These are phyloP conservation scores for Abscondita cerata DNA, from an alignment of 2,888 invertebrate genomes.

Conservation along the genomic window DNA sequence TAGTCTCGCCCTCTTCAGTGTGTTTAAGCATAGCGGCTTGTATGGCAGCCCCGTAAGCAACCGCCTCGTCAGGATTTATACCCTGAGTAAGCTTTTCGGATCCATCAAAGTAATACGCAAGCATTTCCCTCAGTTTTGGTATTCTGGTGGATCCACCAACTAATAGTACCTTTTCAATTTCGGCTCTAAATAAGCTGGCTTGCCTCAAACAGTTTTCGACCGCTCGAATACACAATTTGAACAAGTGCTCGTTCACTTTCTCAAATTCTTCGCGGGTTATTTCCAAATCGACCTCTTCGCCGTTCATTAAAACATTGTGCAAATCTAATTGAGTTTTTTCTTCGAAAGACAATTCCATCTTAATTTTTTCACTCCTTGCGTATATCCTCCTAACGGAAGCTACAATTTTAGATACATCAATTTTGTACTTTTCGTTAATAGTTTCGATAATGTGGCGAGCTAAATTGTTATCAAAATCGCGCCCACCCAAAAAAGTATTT, in stretches of 20 bases:
- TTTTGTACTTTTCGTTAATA: constrained; percentile 75
- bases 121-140: constrained; percentile 86
- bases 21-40: constrained; percentile 90
- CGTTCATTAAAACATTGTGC: constrained; percentile 75
- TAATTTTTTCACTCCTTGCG: constrained; percentile 83
- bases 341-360: constrained; percentile 75
- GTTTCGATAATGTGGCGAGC: constrained; percentile 79
- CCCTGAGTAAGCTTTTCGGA: constrained; percentile 81
- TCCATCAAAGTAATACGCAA: constrained; percentile 79
- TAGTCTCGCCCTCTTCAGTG: constrained; percentile 76
- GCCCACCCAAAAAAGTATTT: constrained; percentile 79
- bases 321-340: constrained; percentile 83
- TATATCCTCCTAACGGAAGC: constrained; percentile 80
- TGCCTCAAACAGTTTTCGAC: constrained; percentile 83
- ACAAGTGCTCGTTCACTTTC: constrained; percentile 85
- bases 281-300: constrained; percentile 88
- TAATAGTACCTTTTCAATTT: constrained; percentile 80
- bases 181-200: constrained; percentile 81
- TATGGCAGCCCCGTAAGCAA: constrained; percentile 92
- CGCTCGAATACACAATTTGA: constrained; percentile 76
- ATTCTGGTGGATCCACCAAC: constrained; percentile 91
- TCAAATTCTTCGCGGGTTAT: constrained; percentile 87
- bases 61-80: constrained; percentile 90
- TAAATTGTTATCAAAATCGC: constrained; percentile 80
- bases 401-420: constrained; percentile 71